Percentiles rank a stretch among this genome's conserved stretches.
These are phyloP conservation scores for Gallinago nigripennis DNA, from an alignment of 2,797 vertebrate genomes.

Conservation along the genomic window DNA sequence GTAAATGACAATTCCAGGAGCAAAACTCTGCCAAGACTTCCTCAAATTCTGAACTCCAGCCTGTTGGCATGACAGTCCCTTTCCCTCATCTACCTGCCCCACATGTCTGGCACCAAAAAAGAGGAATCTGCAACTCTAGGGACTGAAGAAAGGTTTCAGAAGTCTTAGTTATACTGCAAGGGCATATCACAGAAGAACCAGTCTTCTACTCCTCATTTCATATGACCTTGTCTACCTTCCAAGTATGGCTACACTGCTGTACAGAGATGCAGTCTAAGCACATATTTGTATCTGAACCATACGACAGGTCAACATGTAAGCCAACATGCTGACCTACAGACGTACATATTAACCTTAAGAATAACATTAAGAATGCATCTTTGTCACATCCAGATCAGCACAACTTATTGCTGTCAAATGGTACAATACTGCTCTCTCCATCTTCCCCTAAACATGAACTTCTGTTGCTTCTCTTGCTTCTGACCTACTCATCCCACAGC, in stretches of 20 bases:
- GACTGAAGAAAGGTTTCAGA: background rate
- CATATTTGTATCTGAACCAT: background rate
- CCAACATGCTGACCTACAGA: background rate
- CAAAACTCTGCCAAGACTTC: background rate
- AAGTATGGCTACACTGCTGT: background rate
- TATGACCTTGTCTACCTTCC: background rate
- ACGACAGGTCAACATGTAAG: fast-evolving
- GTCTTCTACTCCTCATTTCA: background rate
- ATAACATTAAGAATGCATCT: background rate
- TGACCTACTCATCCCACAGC: background rate
- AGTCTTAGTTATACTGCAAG: background rate
- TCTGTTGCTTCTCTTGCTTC: background rate
- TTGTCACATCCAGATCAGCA: background rate
- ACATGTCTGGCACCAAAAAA: background rate
- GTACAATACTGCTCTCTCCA: background rate
- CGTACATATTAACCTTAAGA: background rate
- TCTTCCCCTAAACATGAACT: background rate
- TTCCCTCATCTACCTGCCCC: background rate
- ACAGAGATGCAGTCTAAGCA: background rate
- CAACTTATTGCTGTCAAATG: background rate
- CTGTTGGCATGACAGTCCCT: background rate
- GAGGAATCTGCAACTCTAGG: background rate
- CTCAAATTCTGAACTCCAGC: background rate
- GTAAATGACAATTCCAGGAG: background rate
- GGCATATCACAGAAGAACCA: background rate